Evolutionary conservation across 1,140 invertebrate genomes (phyloP).

Genomic region (Drosophila parvula): DNA sequence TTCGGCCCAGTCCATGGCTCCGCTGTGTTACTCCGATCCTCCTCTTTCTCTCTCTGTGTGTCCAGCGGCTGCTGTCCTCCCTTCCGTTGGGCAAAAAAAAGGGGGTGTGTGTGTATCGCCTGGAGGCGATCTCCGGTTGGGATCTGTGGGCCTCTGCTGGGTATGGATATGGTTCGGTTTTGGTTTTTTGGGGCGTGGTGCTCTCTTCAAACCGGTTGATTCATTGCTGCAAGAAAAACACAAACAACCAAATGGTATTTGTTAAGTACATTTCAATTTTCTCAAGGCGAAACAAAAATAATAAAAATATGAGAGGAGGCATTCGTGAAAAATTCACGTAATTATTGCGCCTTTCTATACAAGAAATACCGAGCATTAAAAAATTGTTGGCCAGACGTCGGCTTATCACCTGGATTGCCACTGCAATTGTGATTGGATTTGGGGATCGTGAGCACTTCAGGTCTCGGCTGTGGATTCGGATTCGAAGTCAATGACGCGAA

Average conservation of each 20-base stretch:
- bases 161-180: slow-evolving; percentile 2
- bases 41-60: not conserved
- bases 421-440: slow-evolving; percentile 20
- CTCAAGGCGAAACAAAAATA: slow-evolving; percentile 26
- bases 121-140: slow-evolving; percentile 13
- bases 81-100: slow-evolving; percentile 1
- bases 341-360: slow-evolving; percentile 56
- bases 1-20: slow-evolving; percentile 86
- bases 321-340: slow-evolving; percentile 43
- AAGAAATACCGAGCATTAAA: slow-evolving; percentile 51
- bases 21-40: not conserved
- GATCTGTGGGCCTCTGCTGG: slow-evolving; percentile 1
- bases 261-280: slow-evolving; percentile 49
- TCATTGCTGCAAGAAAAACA: slow-evolving; percentile 63
- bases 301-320: not conserved
- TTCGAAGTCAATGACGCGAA: slow-evolving; percentile 41
- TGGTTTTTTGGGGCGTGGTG: slow-evolving; percentile 11
- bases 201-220: slow-evolving; percentile 56
- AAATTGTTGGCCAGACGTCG: slow-evolving; percentile 26
- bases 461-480: not conserved
- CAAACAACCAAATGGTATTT: slow-evolving; percentile 23
- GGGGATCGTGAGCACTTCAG: slow-evolving; percentile 22
- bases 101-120: not conserved
- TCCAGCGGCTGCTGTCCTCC: not conserved
- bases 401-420: slow-evolving; percentile 39